Evolutionary conservation across 2,888 invertebrate species (phyloP).

Genomic region (Aleiodes alternator): DNA sequence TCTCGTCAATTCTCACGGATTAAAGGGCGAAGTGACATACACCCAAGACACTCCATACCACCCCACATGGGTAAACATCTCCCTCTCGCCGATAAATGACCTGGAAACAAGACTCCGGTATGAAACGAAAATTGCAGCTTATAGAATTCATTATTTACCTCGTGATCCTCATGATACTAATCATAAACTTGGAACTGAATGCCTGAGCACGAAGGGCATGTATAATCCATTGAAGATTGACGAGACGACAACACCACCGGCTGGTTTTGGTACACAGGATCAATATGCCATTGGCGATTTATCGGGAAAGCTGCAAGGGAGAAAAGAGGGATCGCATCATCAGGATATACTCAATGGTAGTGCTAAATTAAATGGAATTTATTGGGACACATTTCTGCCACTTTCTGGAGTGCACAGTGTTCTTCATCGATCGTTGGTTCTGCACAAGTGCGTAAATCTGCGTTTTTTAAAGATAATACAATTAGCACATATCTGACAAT

Average conservation of each 20-base stretch:
- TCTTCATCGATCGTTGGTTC: slow-evolving; percentile 86
- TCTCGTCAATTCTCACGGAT: slow-evolving; percentile 85
- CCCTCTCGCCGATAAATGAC: slow-evolving; percentile 81
- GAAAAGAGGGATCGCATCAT: slow-evolving; percentile 83
- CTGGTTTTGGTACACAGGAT: slow-evolving; percentile 89
- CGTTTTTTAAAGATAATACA: slow-evolving; percentile 59
- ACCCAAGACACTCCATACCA: slow-evolving; percentile 89
- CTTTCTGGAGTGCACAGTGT: slow-evolving; percentile 88
- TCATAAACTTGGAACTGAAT: slow-evolving; percentile 74
- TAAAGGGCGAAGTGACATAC: slow-evolving; percentile 87
- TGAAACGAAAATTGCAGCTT: slow-evolving; percentile 84
- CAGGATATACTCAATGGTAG: slow-evolving; percentile 83
- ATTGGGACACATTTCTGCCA: slow-evolving; percentile 91
- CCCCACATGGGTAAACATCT: slow-evolving; percentile 87
- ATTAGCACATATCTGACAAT: too few species aligned
- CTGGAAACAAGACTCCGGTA: slow-evolving; percentile 84
- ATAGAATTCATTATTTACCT: slow-evolving; percentile 84
- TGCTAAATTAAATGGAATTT: slow-evolving; percentile 84
- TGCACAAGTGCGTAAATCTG: slow-evolving; percentile 80
- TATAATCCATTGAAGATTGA: slow-evolving; percentile 85
- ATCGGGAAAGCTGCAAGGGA: slow-evolving; percentile 88
- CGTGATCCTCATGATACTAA: slow-evolving; percentile 78
- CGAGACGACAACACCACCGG: slow-evolving; percentile 79
- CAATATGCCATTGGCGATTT: slow-evolving; percentile 94
- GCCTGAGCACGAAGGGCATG: slow-evolving; percentile 83